phyloP scores from a whole-genome alignment of 2,888 invertebrate species.

The Volucella zonaria region DNA sequence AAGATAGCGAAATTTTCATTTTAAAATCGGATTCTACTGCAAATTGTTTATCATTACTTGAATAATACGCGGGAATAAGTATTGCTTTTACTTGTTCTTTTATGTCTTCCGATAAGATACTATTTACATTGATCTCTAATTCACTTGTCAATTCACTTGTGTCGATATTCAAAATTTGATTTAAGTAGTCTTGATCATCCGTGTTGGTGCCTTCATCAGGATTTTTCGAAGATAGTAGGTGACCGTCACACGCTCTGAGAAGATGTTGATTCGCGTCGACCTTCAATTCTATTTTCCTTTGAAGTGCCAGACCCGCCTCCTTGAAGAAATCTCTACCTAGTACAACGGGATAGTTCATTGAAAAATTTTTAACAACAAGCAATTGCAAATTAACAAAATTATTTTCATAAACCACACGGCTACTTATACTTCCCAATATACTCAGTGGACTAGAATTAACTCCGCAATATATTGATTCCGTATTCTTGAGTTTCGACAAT shows the following conservation, averaged over 20 bases:
- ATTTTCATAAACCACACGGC: conserved; percentile 1
- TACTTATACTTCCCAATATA: conserved; percentile 5
- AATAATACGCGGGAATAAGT: neutral
- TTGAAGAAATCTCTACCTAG: neutral
- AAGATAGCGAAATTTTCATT: conserved; percentile 9
- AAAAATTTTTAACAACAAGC: conserved; percentile 6
- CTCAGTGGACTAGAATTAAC: neutral
- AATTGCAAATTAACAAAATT: neutral
- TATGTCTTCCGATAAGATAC: neutral
- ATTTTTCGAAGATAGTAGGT: neutral
- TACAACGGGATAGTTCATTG: neutral
- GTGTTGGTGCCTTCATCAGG: too few species aligned
- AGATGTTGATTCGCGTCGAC: neutral
- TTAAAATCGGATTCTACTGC: neutral
- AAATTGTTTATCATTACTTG: neutral
- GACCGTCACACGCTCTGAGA: neutral
- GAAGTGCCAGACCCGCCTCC: neutral
- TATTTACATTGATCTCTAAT: too few species aligned
- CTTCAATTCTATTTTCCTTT: neutral
- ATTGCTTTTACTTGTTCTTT: neutral
- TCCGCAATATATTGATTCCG: neutral
- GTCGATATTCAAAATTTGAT: too few species aligned
- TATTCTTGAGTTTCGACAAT: neutral
- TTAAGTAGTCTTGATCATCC: too few species aligned
- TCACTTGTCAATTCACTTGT: too few species aligned